Evolutionary conservation across 2,888 invertebrate genomes (phyloP).

Genomic region (Oasisia sp.): DNA sequence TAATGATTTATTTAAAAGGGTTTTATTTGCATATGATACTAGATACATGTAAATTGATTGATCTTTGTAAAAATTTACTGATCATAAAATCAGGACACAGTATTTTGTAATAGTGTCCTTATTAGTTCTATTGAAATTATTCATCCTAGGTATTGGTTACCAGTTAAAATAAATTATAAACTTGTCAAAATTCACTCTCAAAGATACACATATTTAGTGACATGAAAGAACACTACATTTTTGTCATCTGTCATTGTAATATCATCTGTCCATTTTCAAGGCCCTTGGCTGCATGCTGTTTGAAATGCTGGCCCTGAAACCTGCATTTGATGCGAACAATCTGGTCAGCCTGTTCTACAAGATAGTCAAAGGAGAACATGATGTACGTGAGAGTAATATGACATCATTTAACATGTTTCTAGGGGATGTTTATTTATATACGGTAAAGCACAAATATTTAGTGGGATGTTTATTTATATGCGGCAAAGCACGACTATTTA

Average conservation of each 20-base stretch:
- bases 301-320: slow-evolving; percentile 57
- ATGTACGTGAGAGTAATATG: slow-evolving; percentile 27
- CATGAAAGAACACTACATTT: neutral
- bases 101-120: neutral
- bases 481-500: neutral
- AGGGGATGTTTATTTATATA: no score
- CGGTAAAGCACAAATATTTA: neutral
- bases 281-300: slow-evolving; percentile 62
- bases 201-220: neutral
- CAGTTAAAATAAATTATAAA: no score
- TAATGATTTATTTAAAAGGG: no score
- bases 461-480: no score
- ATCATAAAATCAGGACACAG: no score
- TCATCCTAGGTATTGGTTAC: no score
- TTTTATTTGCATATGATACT: no score
- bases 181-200: neutral
- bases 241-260: slow-evolving; percentile 17
- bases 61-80: no score
- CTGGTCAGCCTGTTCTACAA: slow-evolving; percentile 60
- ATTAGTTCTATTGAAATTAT: neutral
- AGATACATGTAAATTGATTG: no score
- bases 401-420: neutral
- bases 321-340: slow-evolving; percentile 61
- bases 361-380: slow-evolving; percentile 55
- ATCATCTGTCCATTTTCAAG: slow-evolving; percentile 39